phyloP scores from a whole-genome alignment of 92 coral and sea anemone species.

The Zoanthus sansibaricus region DNA sequence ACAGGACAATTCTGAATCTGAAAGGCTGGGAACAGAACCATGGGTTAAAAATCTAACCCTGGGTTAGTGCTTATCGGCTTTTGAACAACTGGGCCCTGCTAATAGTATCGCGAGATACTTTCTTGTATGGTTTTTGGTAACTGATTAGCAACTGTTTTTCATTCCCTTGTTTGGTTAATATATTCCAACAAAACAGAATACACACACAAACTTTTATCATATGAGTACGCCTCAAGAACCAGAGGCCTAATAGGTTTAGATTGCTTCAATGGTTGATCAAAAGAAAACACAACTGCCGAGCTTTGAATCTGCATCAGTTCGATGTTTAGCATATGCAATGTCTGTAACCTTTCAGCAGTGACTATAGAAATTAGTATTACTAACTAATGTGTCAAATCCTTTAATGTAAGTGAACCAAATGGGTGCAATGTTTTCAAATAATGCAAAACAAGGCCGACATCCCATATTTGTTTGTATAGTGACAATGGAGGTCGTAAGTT shows the following conservation, averaged over 20 bases:
- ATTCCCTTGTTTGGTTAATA: conserved; percentile 15
- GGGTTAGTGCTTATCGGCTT: too few relatives aligned
- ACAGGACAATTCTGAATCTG: too few relatives aligned
- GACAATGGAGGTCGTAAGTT: conserved; percentile 27
- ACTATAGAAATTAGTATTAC: not conserved
- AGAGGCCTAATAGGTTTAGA: conserved; percentile 46
- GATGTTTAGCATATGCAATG: not conserved
- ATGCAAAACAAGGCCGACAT: conserved; percentile 27
- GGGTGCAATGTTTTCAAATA: conserved; percentile 41
- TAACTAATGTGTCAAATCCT: conserved; percentile 46
- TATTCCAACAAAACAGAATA: not conserved
- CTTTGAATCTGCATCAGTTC: conserved; percentile 31
- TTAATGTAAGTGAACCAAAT: not conserved
- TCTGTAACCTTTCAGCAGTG: conserved; percentile 53
- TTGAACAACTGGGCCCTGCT: too few relatives aligned
- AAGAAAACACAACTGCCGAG: conserved; percentile 43
- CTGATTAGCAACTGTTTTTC: conserved; percentile 48
- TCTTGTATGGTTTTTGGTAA: conserved; percentile 40
- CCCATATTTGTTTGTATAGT: conserved; percentile 54
- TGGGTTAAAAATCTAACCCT: too few relatives aligned
- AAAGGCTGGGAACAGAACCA: too few relatives aligned
- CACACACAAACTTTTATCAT: conserved; percentile 58
- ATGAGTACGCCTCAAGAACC: conserved; percentile 48
- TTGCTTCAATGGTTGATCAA: conserved; percentile 49
- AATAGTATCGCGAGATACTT: conserved; percentile 47